phyloP scores from a whole-genome alignment of 2,113 vertebrate genomes.

The Oncorhynchus kisutch region DNA sequence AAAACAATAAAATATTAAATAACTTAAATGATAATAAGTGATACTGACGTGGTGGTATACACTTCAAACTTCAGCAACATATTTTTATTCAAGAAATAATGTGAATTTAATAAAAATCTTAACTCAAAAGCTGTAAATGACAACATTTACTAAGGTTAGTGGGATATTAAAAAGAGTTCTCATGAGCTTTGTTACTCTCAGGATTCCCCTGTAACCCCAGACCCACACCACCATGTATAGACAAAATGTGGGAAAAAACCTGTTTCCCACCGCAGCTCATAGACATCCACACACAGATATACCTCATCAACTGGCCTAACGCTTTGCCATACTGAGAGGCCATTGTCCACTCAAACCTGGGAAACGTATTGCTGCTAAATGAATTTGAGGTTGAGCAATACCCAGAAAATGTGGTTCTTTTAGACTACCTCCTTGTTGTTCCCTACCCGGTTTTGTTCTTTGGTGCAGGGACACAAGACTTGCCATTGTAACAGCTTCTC shows the following conservation, averaged over 20 bases:
- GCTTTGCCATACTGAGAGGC: slow-evolving; percentile 18
- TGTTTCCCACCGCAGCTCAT: background rate
- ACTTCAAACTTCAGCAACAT: too few relatives aligned
- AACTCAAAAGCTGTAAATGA: too few relatives aligned
- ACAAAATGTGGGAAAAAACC: background rate
- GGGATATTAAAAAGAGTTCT: too few relatives aligned
- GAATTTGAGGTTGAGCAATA: slow-evolving; percentile 37
- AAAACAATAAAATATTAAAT: too few relatives aligned
- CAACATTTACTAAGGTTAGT: too few relatives aligned
- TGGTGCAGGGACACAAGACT: slow-evolving; percentile 39
- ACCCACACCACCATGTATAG: background rate
- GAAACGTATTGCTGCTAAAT: slow-evolving; percentile 32
- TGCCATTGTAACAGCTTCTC: slow-evolving; percentile 44
- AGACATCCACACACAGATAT: background rate
- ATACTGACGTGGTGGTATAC: too few relatives aligned
- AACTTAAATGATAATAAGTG: too few relatives aligned
- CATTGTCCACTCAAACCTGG: slow-evolving; percentile 39
- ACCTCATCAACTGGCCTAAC: slow-evolving; percentile 5
- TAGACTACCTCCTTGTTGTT: slow-evolving; percentile 28
- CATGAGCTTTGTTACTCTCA: background rate
- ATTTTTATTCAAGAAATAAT: too few relatives aligned
- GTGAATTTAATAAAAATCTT: too few relatives aligned
- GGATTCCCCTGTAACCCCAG: background rate
- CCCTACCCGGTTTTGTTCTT: slow-evolving; percentile 33
- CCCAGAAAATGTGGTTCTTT: slow-evolving; percentile 28